Evolutionary conservation across 35 echinoderm and acorn worm species (phyloP), one percentile per base, ranked within the genome.

Genomic region (Amphiura filiformis): DNA sequence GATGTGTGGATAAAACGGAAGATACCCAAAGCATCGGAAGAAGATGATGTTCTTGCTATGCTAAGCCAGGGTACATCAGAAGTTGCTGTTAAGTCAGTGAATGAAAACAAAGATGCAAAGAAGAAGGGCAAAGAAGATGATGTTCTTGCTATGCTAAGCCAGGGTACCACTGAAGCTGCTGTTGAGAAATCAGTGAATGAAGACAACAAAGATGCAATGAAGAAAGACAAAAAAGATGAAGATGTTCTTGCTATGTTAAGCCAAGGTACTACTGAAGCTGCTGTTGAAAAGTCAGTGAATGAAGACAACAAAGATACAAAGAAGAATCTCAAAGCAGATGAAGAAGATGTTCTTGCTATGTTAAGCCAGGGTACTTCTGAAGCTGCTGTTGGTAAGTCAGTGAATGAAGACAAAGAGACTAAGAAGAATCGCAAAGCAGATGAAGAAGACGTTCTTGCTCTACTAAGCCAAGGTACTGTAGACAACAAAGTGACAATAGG

Each of bases 211-310:
- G 41, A 17, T 39, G 32, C 13, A 34, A 32, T 32, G 26, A 37
- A 39, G 80, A 83, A 28, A 47, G 81, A 52, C 13, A 18, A 70
- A 23, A 35, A 85, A 22, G 52, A 85, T 44, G 83, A 81, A 26
- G 79, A 85, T 75, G 83, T 85, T 32, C 49, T 85, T 34, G 83
- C 83, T 23, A 70, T 85, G 33, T 85, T 85, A 61, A 64, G 44
- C 34, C 31, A 37, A 65, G 83, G 83, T 26, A 31, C 49, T 32
- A 39, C 81, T 26, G n/a, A n/a, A n/a, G n/a, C n/a, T n/a, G 81
- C 18, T 44, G 31, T 47, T 0, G 26, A 37, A 28, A 47, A 31
- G 26, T n/a, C n/a, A n/a, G n/a, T n/a, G n/a, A n/a, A n/a, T n/a
- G n/a, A n/a, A n/a, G n/a, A n/a, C n/a, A n/a, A n/a, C n/a, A n/a